These are phyloP conservation scores for Cyclina sinensis DNA, from an alignment of 1,140 invertebrate genomes.

Conservation along the genomic window DNA sequence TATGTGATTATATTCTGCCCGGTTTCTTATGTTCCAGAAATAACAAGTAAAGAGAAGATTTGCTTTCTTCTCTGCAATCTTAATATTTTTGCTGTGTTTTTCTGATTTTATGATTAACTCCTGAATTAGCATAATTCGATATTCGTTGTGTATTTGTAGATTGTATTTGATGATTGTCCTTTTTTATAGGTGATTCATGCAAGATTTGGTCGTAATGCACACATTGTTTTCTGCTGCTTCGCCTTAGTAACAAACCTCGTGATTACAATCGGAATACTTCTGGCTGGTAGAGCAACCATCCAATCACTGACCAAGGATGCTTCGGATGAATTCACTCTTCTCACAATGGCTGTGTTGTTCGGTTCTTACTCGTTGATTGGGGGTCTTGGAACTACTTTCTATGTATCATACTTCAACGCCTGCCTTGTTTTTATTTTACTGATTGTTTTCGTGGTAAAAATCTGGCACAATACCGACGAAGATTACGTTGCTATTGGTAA, in stretches of 20 bases:
- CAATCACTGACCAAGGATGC: constrained; percentile 79
- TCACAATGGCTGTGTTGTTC: constrained; percentile 80
- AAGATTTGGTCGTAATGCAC: constrained; percentile 85
- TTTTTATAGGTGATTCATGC: constrained; percentile 82
- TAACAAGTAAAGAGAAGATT: too few species aligned
- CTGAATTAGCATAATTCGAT: too few species aligned
- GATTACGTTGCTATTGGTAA: constrained; percentile 73
- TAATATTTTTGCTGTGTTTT: too few species aligned
- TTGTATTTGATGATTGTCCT: too few species aligned
- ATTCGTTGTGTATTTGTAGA: too few species aligned
- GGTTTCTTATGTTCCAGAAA: too few species aligned
- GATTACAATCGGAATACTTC: constrained; percentile 85
- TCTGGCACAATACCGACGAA: constrained; percentile 76
- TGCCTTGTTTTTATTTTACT: constrained; percentile 85
- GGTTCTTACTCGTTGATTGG: constrained; percentile 86
- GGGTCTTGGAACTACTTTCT: constrained; percentile 86
- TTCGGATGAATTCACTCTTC: constrained; percentile 78
- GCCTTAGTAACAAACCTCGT: constrained; percentile 86
- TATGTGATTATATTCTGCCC: too few species aligned
- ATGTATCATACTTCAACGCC: constrained; percentile 86
- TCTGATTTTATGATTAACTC: too few species aligned
- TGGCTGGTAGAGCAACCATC: constrained; percentile 80
- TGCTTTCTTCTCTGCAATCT: too few species aligned
- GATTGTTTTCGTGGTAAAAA: constrained; percentile 81
- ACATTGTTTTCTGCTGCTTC: constrained; percentile 85